Base-by-base conservation (phyloP, 2,113 vertebrate genomes). In the Climacteris rufus region DNA sequence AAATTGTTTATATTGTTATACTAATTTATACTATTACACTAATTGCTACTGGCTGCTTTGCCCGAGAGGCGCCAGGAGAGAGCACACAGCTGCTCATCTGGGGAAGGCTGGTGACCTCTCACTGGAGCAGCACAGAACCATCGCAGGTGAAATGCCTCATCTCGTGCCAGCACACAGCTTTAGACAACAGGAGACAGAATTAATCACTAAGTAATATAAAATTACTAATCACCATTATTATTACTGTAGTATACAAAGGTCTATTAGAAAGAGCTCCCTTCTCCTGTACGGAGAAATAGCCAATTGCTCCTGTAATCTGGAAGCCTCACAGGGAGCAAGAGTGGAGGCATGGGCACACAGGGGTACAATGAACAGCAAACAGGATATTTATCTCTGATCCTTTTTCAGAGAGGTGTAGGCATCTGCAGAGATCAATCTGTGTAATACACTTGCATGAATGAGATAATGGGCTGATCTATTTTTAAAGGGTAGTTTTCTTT, bases 41-140 rank as follows among this genome's bases (percentile, higher is more conserved):
- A 78, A 91, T 92, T 87, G 85, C 78, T 87, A 40, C 81, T 91
- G 87, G 64, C 64, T 89, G 60, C 59, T 91, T 74, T 89, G 63
- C 24, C 37, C 6, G 30, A 42, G 45, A 85, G 39, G 44, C 2
- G 0, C 33, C 42, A 1, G 50, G 49, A 61, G 33, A 47, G 52
- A 39, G 23, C 27, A 28, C 1, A 1, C 54, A 84, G 82, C 64
- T 92, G 88, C 60, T 75, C n/a, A 4, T 61, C 52, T 57, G 35
- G 35, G 59, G n/a, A 47, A 75, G 66, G 25, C 64, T 75, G 22
- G 6, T 81, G 84, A 65, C 47, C 75, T 59, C 70, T 83, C 31
- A 7, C 13, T 17, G 65, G 25, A 60, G 78, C 33, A 40, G 69
- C 22, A 45, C 65, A 57, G 56, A 63, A 27, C 0, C 1, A n/a